A percentile compares a stretch with the other conserved stretches of the same genome.
Conservation (phyloP, 1,140 invertebrate species). For the Contarinia nasturtii region DNA sequence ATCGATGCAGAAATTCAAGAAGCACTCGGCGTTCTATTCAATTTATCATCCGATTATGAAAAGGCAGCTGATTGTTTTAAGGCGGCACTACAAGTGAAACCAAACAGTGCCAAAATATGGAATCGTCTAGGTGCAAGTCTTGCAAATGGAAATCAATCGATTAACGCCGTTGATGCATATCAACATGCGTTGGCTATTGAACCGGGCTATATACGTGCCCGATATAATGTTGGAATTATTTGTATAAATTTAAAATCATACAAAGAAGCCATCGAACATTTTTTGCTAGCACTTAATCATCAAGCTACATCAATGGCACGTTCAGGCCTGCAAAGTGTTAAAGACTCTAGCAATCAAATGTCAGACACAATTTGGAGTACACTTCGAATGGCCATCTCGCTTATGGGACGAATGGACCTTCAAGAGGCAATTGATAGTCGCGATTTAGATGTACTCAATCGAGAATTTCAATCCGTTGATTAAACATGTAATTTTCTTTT, state of each 20-base stretch:
- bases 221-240: slow-evolving; percentile 95
- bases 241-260: slow-evolving; percentile 93
- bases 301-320: slow-evolving; percentile 58
- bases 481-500: background rate
- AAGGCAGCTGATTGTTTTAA: slow-evolving; percentile 94
- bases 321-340: slow-evolving; percentile 24
- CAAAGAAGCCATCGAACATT: slow-evolving; percentile 88
- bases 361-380: slow-evolving; percentile 92
- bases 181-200: slow-evolving; percentile 74
- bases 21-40: slow-evolving; percentile 88
- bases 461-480: slow-evolving; percentile 12
- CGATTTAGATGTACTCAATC: slow-evolving; percentile 29
- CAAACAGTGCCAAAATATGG: slow-evolving; percentile 85
- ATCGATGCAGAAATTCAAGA: slow-evolving; percentile 92
- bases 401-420: slow-evolving; percentile 69
- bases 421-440: slow-evolving; percentile 52
- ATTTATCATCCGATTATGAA: slow-evolving; percentile 82
- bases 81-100: slow-evolving; percentile 64
- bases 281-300: slow-evolving; percentile 80
- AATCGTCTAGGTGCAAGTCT: slow-evolving; percentile 92
- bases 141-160: slow-evolving; percentile 85
- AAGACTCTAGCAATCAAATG: slow-evolving; percentile 39
- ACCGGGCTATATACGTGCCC: slow-evolving; percentile 88
- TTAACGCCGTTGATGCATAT: slow-evolving; percentile 93
- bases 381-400: slow-evolving; percentile 69